Base-by-base conservation (phyloP, 1,140 invertebrate species). In the Lasioglossum albipes region DNA sequence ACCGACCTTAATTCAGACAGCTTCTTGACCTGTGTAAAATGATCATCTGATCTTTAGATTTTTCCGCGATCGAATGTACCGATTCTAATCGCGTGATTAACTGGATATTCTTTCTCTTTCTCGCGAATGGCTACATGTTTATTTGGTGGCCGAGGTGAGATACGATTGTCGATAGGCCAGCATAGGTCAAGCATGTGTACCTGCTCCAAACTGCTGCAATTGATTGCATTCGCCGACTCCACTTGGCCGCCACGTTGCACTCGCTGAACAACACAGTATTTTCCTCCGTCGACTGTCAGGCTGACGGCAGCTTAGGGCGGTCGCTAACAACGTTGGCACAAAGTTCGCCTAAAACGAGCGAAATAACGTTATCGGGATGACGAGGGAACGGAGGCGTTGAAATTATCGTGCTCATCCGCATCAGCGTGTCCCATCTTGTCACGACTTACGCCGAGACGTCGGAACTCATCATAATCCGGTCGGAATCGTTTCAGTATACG, bases 311-410 rank as follows among this genome's bases (percentile, higher is more conserved):
- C 7, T 22, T 41, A n/a, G 36, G 36, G 31, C 52, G 5, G 27
- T 2, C 62, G 62, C 3, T 49, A 42, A 68, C 42, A 45, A 68
- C 22, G 42, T n/a, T 66, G 7, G 41, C 31, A 9, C 20, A 7
- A 49, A 52, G 27, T 59, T 62, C 45, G 45, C 9, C 59, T n/a
- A 22, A 65, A 75, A 22, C 45, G 22, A 64, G 22, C 42, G 20
- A 5, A 62, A 36, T 7, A 77, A 71, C 52, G 27, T 62, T 45
- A 69, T 76, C 75, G 22, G 27, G 20, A n/a, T 31, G 75, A 76
- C 75, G 41, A 69, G 54, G 67, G 67, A 61, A 77, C 52, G 67
- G 67, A 70, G 67, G 75, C 75, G 75, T 77, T 77, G 75, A 77
- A 77, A 69, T 71, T 77, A 77, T 77, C 75, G 27, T n/a, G 7